Base-by-base conservation (phyloP, 1,140 invertebrate species). In the Andrena cerasifolii region DNA sequence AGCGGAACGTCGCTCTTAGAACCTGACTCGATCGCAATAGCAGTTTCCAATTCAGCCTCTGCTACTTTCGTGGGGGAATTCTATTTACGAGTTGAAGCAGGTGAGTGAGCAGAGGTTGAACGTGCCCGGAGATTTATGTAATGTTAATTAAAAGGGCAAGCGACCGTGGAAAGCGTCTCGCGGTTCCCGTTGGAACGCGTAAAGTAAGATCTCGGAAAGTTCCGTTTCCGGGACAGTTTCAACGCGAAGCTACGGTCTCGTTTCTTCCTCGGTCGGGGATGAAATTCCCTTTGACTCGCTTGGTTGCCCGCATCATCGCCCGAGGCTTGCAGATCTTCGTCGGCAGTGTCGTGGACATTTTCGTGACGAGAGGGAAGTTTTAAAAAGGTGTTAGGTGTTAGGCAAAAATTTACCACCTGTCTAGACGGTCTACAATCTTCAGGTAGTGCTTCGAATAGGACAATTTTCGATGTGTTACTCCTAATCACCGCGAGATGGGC, bases 211-310 rank as follows among this genome's bases (percentile, higher is more conserved):
- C 63, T 73, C 58, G 18, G 58, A 1, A 51, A 51, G 58, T 63
- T 73, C 45, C 45, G 58, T 62, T 73, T 49, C 45, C 70, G 31
- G 43, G 1, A 21, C 59, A 67, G 61, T 28, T 56, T 67, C 51
- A 43, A 21, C 21, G 36, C 24, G 14, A 40, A 51, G 26, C 21
- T 6, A 43, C 31, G 45, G 12, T 3, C 59, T 40, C 33, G 43
- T 40, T 45, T 67, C 36, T 75, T 75, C 43, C 36, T n/a, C 36
- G 6, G 53, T 71, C 49, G 40, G 36, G 33, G 56, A 31, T 63
- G 45, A 81, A 63, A 49, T 76, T 81, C 67, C 72, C 72, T 79
- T 82, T 81, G 79, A 82, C 65, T 81, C 33, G 67, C 28, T 33
- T 49, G 56, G n/a, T 63, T 71, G 54, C 36, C 43, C 76, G 53